Evolutionary conservation across 2,888 invertebrate genomes (phyloP), one percentile per base, ranked within the genome.

Genomic region (Hemicrepidius hirtus): DNA sequence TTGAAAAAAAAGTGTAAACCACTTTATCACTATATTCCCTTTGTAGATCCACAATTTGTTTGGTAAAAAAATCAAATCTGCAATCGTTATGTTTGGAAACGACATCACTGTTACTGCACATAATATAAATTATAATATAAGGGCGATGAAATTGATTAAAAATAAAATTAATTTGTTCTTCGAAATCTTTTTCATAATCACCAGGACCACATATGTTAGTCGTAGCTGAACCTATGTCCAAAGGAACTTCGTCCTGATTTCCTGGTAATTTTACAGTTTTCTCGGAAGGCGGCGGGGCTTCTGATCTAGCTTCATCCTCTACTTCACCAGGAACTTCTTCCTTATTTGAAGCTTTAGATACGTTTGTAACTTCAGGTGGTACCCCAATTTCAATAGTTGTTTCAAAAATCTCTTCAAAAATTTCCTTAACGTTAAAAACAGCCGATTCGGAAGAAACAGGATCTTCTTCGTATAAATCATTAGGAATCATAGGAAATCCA

Each of bases 401-500:
- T 0, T 82, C 82, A 16, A 86, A 41, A 18, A 86, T 65, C 37
- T 86, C 86, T 40, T 86, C 85, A 53, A 86, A 84, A 68, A 86
- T 85, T 71, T 86, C 84, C 70, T 82, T 80, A 2, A 83, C 86
- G 4, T 81, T 85, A 76, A 86, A 86, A 44, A 87, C 78, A 0
- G 85, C 86, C 0, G 85, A 84, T 76, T 86, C 84, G 0, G 86
- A 83, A 0, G 85, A 84, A 12, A 85, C 79, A 0, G 85, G 85
- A 68, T 86, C 85, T 69, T 86, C 86, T 55, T 81, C 81, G 67
- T 85, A 83, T 6, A 85, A 72, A 66, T 84, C 80, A 59, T 88
- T 87, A 1, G 89, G 87, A n/a, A 92, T 86, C 40, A 93, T 82
- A 18, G 93, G 93, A 73, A 93, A 85, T 6, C 92, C 92, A 69